A percentile compares a stretch with the other conserved stretches of the same genome.
Evolutionary conservation across 2,113 vertebrate genomes (phyloP).

Genomic region (Lasiurus cinereus): DNA sequence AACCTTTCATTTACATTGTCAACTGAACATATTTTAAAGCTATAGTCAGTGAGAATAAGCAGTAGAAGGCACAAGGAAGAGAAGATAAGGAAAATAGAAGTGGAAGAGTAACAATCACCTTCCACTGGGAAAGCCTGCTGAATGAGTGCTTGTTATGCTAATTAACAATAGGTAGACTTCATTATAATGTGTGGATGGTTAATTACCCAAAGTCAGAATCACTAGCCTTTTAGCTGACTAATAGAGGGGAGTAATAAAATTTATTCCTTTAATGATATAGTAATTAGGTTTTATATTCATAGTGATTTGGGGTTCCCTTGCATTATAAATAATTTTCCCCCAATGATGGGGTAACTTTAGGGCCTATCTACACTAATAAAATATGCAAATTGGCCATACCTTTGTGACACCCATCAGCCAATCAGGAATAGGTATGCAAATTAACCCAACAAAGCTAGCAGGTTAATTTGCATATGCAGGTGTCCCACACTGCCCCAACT

Average conservation of each 20-base stretch:
- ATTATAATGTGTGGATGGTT: background rate
- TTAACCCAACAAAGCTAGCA: too few species aligned
- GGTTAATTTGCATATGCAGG: too few species aligned
- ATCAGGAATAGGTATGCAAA: too few species aligned
- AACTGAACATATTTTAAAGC: background rate
- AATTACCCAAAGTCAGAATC: background rate
- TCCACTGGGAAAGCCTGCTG: background rate
- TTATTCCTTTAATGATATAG: background rate
- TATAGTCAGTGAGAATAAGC: background rate
- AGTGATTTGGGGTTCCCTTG: background rate
- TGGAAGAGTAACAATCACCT: background rate
- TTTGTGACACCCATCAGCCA: too few species aligned
- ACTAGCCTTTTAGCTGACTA: background rate
- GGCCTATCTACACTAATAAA: background rate
- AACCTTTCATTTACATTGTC: background rate
- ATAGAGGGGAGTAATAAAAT: background rate
- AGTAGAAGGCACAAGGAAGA: background rate
- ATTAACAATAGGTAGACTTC: background rate
- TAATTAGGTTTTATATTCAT: constrained; percentile 53
- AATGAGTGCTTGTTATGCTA: background rate
- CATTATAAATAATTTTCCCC: background rate
- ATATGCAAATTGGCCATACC: too few species aligned
- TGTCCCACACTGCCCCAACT: too few species aligned
- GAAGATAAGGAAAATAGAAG: background rate
- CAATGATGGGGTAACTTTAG: background rate